Conservation (phyloP, 1,140 invertebrate genomes). For the Anastrepha obliqua region DNA sequence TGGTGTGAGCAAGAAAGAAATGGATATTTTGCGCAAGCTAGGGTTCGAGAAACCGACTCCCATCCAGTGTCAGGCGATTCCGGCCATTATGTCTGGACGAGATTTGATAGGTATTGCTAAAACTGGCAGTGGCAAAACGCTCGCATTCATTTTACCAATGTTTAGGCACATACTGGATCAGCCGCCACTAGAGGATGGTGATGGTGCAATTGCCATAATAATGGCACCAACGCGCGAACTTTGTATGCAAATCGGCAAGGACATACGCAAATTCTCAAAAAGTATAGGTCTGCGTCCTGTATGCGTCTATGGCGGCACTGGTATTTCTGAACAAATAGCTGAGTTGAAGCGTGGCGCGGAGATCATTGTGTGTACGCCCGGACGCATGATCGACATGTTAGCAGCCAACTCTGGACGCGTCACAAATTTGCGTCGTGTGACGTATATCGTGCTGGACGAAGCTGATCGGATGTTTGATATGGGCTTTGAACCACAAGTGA, state of each 20-base stretch:
- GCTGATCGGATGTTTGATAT: conserved; percentile 99
- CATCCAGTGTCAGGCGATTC: conserved; percentile 98
- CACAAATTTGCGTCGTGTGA: conserved; percentile 95
- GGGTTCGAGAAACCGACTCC: conserved; percentile 98
- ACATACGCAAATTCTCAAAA: conserved; percentile 97
- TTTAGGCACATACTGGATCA: conserved; percentile 98
- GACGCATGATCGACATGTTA: conserved; percentile 99
- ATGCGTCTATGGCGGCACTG: conserved; percentile 99
- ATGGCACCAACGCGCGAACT: conserved; percentile 99
- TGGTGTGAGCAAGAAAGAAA: conserved; percentile 96
- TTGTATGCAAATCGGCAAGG: conserved; percentile 99
- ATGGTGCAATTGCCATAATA: conserved; percentile 97
- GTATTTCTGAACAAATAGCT: conserved; percentile 86
- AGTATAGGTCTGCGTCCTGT: conserved; percentile 90
- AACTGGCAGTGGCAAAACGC: conserved; percentile 98
- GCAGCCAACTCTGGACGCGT: conserved; percentile 98
- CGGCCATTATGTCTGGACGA: conserved; percentile 97
- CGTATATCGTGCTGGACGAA: conserved; percentile 98
- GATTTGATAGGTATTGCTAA: conserved; percentile 99
- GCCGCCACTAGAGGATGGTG: conserved; percentile 92
- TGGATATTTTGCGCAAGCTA: conserved; percentile 94
- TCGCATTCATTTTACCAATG: conserved; percentile 99
- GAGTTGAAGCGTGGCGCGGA: conserved; percentile 98
- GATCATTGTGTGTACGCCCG: conserved; percentile 99
- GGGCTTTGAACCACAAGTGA: conserved; percentile 99